Conservation (phyloP, 2,888 invertebrate genomes). For the Dugesia japonica region DNA sequence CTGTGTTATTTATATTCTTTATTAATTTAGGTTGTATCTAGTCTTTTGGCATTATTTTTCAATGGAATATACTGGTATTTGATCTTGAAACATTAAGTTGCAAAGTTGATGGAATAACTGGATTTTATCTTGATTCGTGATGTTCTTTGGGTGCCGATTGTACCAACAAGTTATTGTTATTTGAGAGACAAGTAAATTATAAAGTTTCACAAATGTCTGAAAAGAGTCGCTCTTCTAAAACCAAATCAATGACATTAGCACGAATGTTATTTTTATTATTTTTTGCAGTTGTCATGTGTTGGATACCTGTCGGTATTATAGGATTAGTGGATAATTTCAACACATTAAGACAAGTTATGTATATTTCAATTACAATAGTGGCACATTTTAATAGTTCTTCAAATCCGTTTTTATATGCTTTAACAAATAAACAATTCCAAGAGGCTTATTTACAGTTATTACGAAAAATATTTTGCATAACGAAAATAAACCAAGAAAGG, state of each 20-base stretch:
- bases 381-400: constrained; percentile 36
- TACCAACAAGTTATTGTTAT: constrained; percentile 36
- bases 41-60: constrained; percentile 36
- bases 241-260: constrained; percentile 33
- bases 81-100: constrained; percentile 37
- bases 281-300: constrained; percentile 35
- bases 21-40: constrained; percentile 36
- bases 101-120: constrained; percentile 36
- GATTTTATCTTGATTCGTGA: constrained; percentile 35
- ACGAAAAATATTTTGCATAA: too few species aligned
- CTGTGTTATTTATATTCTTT: constrained; percentile 35
- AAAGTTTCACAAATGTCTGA: neutral
- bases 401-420: too few species aligned
- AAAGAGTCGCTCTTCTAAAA: neutral
- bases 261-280: constrained; percentile 36
- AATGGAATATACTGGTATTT: constrained; percentile 37
- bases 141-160: constrained; percentile 35
- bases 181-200: neutral
- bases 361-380: constrained; percentile 27
- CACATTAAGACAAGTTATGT: neutral
- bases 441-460: too few species aligned
- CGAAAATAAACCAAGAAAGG: too few species aligned
- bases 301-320: constrained; percentile 36
- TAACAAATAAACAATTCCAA: too few species aligned
- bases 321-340: constrained; percentile 33